Percentiles rank a stretch among this genome's conserved stretches.
Evolutionary conservation across 1,140 invertebrate genomes (phyloP).

Genomic region (Bombus breviceps): DNA sequence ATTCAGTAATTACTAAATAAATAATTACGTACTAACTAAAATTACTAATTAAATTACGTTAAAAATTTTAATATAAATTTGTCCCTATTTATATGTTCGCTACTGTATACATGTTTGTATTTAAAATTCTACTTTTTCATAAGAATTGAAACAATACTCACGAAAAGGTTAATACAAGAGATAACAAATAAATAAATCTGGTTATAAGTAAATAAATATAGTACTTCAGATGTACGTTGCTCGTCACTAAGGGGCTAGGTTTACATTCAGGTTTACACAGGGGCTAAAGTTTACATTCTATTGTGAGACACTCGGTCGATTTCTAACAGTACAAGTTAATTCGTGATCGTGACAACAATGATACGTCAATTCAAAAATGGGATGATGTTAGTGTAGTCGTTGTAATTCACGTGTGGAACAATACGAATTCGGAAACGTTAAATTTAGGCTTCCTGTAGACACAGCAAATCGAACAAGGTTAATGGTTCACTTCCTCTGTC

Average conservation of each 20-base stretch:
- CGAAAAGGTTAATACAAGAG: too few relatives aligned
- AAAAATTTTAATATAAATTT: too few relatives aligned
- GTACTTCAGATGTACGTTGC: too few relatives aligned
- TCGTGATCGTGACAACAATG: neutral
- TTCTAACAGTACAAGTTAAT: neutral
- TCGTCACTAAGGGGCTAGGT: neutral
- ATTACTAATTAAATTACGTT: too few relatives aligned
- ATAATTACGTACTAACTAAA: too few relatives aligned
- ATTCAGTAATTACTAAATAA: too few relatives aligned
- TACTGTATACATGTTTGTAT: too few relatives aligned
- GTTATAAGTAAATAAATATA: neutral
- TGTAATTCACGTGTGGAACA: slow-evolving; percentile 13
- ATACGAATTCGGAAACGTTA: slow-evolving; percentile 58
- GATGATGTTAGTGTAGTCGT: neutral
- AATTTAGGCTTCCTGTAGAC: slow-evolving; percentile 58
- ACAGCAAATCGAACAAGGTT: slow-evolving; percentile 60
- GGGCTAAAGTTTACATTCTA: neutral
- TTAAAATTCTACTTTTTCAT: too few relatives aligned
- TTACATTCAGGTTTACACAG: too few relatives aligned
- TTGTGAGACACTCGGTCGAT: neutral
- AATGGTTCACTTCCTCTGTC: slow-evolving; percentile 62
- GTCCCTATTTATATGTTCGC: too few relatives aligned
- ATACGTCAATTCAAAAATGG: neutral
- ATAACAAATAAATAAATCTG: neutral
- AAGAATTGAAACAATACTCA: too few relatives aligned